These are phyloP conservation scores for Bombus haemorrhoidalis DNA, from an alignment of 1,140 invertebrate species.

Conservation along the genomic window DNA sequence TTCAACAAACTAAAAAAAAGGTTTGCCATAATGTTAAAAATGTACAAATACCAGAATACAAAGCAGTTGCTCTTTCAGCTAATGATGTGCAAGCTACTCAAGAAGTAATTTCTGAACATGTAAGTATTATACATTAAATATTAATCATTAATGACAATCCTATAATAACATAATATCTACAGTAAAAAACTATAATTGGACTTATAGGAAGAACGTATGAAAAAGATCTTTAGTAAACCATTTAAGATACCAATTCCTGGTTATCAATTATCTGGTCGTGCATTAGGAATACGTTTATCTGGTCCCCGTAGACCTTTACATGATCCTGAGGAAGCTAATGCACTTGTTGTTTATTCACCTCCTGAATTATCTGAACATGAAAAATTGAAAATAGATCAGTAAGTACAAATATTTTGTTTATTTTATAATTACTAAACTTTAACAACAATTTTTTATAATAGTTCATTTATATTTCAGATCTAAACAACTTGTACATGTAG, in stretches of 20 bases:
- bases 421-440: not conserved
- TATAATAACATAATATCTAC: not conserved
- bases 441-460: constrained; percentile 2
- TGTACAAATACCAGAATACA: constrained; percentile 72
- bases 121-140: constrained; percentile 64
- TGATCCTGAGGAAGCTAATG: constrained; percentile 97
- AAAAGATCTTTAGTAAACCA: constrained; percentile 92
- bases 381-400: constrained; percentile 89
- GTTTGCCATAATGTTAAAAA: constrained; percentile 67
- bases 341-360: constrained; percentile 95
- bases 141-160: not conserved
- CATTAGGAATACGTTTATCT: constrained; percentile 88
- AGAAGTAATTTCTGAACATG: constrained; percentile 79
- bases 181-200: constrained; percentile 39
- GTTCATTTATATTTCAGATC: constrained; percentile 65
- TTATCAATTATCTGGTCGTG: constrained; percentile 90
- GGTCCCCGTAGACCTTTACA: constrained; percentile 90
- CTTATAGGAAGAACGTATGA: constrained; percentile 90
- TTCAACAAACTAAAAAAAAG: constrained; percentile 66
- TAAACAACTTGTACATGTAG: constrained; percentile 77
- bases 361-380: constrained; percentile 92
- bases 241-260: constrained; percentile 98
- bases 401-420: constrained; percentile 65
- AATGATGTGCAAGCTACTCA: constrained; percentile 72
- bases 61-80: constrained; percentile 72